phyloP scores from a whole-genome alignment of 2,888 invertebrate genomes.

The Homarus gammarus region DNA sequence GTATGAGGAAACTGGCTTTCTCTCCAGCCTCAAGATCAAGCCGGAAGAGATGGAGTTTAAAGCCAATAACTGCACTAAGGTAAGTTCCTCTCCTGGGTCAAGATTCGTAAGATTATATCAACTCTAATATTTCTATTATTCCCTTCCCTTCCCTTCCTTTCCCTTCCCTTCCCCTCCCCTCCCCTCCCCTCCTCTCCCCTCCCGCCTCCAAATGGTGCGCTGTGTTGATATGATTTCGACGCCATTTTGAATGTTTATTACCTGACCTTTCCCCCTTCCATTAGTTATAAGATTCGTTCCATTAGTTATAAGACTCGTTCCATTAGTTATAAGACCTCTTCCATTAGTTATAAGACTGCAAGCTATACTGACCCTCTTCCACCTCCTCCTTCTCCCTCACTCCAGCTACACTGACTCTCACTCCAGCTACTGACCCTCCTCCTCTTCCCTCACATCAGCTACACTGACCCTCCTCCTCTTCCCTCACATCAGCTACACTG shows the following conservation, averaged over 20 bases:
- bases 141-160: too few relatives aligned
- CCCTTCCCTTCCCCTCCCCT: background rate
- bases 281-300: too few relatives aligned
- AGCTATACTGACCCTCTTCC: background rate
- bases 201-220: background rate
- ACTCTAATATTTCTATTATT: too few relatives aligned
- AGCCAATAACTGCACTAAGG: constrained; percentile 85
- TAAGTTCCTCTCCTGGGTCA: too few relatives aligned
- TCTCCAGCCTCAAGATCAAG: constrained; percentile 85
- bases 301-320: too few relatives aligned
- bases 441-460: background rate
- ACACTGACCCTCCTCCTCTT: background rate
- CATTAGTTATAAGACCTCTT: too few relatives aligned
- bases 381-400: background rate
- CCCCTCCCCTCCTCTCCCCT: background rate
- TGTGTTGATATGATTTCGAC: too few relatives aligned
- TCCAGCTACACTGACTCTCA: background rate
- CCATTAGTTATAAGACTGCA: too few relatives aligned
- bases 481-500: too few relatives aligned
- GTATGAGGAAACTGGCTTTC: constrained; percentile 88
- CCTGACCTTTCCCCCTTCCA: background rate
- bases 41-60: constrained; percentile 86
- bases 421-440: background rate
- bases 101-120: too few relatives aligned
- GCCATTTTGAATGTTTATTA: too few relatives aligned